A percentile compares a stretch with the other conserved stretches of the same genome.
Conservation (phyloP, 2,888 invertebrate species). For the Arge pagana region DNA sequence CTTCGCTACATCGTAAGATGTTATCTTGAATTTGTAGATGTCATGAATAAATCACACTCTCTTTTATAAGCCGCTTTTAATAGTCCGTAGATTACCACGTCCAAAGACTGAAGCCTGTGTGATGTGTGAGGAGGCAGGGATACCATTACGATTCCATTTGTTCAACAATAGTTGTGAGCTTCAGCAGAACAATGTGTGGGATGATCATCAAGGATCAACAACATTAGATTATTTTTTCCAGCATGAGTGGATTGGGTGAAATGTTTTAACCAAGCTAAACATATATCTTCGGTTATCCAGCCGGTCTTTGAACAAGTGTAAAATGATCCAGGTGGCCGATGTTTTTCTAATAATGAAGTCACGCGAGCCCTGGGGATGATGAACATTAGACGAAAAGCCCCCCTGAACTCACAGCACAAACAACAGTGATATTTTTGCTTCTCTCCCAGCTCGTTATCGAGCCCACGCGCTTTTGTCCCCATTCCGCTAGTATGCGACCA, state of each 20-base stretch:
- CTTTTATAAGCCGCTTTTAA: constrained; percentile 29
- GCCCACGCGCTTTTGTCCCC: constrained; percentile 54
- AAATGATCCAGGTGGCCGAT: constrained; percentile 8
- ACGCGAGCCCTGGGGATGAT: constrained; percentile 38
- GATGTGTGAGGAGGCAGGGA: constrained; percentile 35
- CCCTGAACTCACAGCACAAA: constrained; percentile 53
- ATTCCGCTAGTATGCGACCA: constrained; percentile 48
- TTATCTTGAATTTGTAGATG: constrained; percentile 19
- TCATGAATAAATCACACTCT: constrained; percentile 27
- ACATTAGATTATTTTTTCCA: constrained; percentile 37
- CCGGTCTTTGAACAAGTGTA: constrained; percentile 17
- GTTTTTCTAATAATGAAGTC: constrained; percentile 17
- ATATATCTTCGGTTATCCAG: constrained; percentile 28
- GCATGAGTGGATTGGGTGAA: constrained; percentile 24
- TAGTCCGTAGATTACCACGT: constrained; percentile 33
- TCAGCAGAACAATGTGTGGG: constrained; percentile 38
- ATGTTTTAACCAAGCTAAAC: constrained; percentile 28
- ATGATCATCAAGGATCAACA: constrained; percentile 45
- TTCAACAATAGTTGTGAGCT: constrained; percentile 28
- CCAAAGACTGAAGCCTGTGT: constrained; percentile 34
- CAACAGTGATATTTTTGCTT: constrained; percentile 52
- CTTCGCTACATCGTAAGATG: constrained; percentile 22
- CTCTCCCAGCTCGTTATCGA: constrained; percentile 53
- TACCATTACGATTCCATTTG: constrained; percentile 30
- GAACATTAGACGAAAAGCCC: constrained; percentile 40